Evolutionary conservation across 1,140 invertebrate genomes (phyloP).

Genomic region (Hetaerina americana): DNA sequence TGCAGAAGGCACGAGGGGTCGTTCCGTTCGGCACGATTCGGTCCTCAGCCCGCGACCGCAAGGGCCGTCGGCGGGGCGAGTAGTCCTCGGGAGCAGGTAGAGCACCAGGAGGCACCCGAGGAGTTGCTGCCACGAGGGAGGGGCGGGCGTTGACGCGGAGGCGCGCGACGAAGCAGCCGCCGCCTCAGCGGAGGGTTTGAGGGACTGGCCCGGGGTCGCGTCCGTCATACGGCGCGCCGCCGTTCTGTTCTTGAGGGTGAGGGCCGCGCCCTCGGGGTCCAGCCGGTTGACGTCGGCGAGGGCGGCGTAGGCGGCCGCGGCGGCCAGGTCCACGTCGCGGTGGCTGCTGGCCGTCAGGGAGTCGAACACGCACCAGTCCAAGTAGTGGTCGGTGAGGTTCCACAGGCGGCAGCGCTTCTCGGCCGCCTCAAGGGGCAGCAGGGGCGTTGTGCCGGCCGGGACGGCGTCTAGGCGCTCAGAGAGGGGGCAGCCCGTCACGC

Average conservation of each 20-base stretch:
- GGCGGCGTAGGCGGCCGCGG: conserved; percentile 33
- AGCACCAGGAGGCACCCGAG: neutral
- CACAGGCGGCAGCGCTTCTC: conserved; percentile 14
- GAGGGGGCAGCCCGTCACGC: conserved; percentile 36
- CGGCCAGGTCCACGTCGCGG: conserved; percentile 32
- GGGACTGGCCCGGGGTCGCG: neutral
- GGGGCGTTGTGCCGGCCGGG: conserved; percentile 19
- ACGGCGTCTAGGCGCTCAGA: conserved; percentile 31
- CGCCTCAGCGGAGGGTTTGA: neutral
- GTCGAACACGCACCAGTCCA: conserved; percentile 47
- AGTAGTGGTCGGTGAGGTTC: conserved; percentile 37
- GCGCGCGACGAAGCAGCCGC: neutral
- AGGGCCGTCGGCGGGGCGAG: neutral
- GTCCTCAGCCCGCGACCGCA: neutral
- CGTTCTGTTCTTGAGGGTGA: neutral
- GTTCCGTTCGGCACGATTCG: neutral
- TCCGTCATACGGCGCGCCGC: neutral
- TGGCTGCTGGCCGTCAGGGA: conserved; percentile 37
- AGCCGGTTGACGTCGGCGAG: conserved; percentile 32
- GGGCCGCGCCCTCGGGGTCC: conserved; percentile 19
- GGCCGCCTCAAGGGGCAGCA: conserved; percentile 17
- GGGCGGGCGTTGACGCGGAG: neutral
- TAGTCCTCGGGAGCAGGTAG: neutral
- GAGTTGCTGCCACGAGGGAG: no score
- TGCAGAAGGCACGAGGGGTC: no score